Conservation (phyloP, 1,140 invertebrate species). For the Rhopalosiphum maidis region DNA sequence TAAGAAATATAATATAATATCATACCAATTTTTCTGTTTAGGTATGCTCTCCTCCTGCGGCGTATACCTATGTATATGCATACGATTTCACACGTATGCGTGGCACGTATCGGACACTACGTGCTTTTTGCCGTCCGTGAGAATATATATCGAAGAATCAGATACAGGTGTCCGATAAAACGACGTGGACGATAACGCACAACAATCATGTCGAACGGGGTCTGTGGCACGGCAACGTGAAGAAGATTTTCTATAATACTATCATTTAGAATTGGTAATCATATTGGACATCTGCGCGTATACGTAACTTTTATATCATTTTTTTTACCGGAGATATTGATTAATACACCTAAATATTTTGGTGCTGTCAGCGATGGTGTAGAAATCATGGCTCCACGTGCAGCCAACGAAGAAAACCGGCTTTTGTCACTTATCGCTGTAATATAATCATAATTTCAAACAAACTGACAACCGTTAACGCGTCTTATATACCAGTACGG, state of each 20-base stretch:
- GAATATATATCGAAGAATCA: constrained; percentile 14
- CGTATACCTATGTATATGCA: not conserved
- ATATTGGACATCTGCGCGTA: too few relatives aligned
- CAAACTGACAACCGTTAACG: not conserved
- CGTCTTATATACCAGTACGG: too few relatives aligned
- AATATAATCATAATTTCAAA: not conserved
- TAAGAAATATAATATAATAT: constrained; percentile 4
- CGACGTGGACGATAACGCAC: not conserved
- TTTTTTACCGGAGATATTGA: not conserved
- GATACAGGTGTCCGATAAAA: constrained; percentile 45
- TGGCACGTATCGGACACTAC: not conserved
- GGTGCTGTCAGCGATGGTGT: not conserved
- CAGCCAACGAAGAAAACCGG: not conserved
- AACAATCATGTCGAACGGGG: not conserved
- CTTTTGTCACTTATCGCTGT: not conserved
- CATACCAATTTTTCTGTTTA: not conserved
- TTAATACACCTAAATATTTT: not conserved
- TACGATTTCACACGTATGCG: not conserved
- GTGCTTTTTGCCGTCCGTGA: constrained; percentile 26
- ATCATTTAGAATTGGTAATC: not conserved
- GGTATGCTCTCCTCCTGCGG: not conserved
- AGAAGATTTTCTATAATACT: constrained; percentile 3
- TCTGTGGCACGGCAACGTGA: not conserved
- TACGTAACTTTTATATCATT: not conserved
- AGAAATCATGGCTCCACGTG: not conserved